Conservation (phyloP, 2,113 vertebrate genomes). For the Chascanopsetta lugubris region DNA sequence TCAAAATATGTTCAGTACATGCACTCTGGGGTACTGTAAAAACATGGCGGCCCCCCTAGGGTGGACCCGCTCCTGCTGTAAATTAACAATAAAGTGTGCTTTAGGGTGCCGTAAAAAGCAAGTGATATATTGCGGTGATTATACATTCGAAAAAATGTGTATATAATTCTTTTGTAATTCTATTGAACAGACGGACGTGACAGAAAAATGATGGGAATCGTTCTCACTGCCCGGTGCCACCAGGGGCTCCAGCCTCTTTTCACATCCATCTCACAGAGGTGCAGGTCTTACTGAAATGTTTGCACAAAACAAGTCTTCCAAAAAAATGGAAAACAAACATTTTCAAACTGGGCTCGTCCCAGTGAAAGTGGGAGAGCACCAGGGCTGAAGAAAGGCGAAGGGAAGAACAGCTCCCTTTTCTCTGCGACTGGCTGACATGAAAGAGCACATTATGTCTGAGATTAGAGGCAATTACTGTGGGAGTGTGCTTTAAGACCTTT, state of each 20-base stretch:
- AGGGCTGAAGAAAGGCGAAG: conserved; percentile 22
- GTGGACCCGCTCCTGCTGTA: too few species aligned
- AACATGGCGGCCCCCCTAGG: too few species aligned
- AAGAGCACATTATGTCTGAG: conserved; percentile 79
- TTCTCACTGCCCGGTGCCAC: conserved; percentile 37
- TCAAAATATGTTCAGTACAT: too few species aligned
- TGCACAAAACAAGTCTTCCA: conserved; percentile 33
- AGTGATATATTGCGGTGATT: too few species aligned
- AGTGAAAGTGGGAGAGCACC: conserved; percentile 61
- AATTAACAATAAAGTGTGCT: too few species aligned
- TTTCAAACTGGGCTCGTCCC: conserved; percentile 13
- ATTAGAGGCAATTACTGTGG: conserved; percentile 81
- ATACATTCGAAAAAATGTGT: too few species aligned
- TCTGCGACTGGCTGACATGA: conserved; percentile 67
- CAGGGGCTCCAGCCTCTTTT: conserved; percentile 27
- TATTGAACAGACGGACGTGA: too few species aligned
- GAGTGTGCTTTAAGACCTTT: conserved; percentile 82
- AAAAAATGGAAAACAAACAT: neutral
- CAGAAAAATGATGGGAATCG: too few species aligned
- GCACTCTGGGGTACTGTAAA: too few species aligned
- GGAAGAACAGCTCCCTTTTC: conserved; percentile 76
- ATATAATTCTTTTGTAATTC: too few species aligned
- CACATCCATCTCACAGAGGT: neutral
- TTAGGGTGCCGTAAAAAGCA: too few species aligned
- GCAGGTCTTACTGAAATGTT: conserved; percentile 20